Percentiles rank a stretch among this genome's conserved stretches.
Conservation (phyloP, 2,888 invertebrate species). For the Agonopterix arenella region DNA sequence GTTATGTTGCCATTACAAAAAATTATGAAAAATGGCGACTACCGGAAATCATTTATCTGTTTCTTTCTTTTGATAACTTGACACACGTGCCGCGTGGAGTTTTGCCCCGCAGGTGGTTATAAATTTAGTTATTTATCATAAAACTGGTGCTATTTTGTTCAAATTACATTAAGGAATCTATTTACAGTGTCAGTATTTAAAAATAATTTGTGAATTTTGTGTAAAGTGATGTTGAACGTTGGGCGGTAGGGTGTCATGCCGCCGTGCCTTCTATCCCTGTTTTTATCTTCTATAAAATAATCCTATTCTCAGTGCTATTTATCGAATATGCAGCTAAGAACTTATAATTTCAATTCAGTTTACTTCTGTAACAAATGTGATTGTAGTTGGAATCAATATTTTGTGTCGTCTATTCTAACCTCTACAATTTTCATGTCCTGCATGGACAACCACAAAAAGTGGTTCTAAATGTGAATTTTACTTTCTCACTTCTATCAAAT, state of each 20-base stretch:
- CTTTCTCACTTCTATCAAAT: no score
- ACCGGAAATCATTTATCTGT: constrained; percentile 56
- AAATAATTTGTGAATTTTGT: constrained; percentile 35
- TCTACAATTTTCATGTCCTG: neutral
- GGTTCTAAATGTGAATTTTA: no score
- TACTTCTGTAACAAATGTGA: no score
- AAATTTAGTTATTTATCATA: constrained; percentile 38
- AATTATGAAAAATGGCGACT: constrained; percentile 47
- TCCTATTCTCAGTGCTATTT: neutral
- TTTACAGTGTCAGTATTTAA: constrained; percentile 34
- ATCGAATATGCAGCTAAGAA: no score
- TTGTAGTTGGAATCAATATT: neutral
- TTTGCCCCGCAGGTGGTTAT: constrained; percentile 69
- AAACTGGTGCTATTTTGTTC: constrained; percentile 31
- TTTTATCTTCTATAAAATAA: constrained; percentile 13
- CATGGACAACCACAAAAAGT: no score
- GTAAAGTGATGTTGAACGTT: constrained; percentile 32
- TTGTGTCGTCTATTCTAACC: neutral
- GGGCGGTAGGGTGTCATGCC: constrained; percentile 39
- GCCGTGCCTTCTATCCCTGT: constrained; percentile 25
- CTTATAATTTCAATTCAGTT: no score
- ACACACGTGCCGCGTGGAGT: constrained; percentile 78
- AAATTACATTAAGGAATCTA: constrained; percentile 22
- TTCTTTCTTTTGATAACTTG: constrained; percentile 71
- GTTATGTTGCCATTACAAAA: constrained; percentile 39